Percentiles rank a stretch among this genome's conserved stretches.
Evolutionary conservation across 2,113 vertebrate species (phyloP).

Genomic region (Rhynchomys soricoides): DNA sequence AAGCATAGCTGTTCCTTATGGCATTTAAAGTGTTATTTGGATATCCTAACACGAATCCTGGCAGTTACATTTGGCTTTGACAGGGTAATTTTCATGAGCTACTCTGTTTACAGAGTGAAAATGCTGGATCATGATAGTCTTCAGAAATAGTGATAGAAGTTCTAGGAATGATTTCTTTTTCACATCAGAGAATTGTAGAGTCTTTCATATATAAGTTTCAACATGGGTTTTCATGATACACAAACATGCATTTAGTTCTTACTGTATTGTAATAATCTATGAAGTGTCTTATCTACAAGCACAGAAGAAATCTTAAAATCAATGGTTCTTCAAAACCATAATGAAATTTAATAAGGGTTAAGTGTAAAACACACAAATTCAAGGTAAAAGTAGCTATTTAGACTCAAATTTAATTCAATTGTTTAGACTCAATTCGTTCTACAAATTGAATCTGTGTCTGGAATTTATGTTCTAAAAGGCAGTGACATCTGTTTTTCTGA

Average conservation of each 20-base stretch:
- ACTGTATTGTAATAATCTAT: background rate
- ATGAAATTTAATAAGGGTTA: slow-evolving; percentile 48
- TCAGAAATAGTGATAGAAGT: background rate
- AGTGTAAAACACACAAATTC: slow-evolving; percentile 38
- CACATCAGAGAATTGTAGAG: background rate
- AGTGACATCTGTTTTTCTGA: slow-evolving; percentile 46
- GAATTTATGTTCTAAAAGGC: background rate
- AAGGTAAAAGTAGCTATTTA: slow-evolving; percentile 49
- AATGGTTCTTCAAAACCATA: background rate
- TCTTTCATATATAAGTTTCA: slow-evolving; percentile 17
- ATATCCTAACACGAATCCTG: background rate
- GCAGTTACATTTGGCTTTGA: background rate
- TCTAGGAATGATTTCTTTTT: background rate
- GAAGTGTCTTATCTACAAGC: slow-evolving; percentile 20
- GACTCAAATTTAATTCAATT: background rate
- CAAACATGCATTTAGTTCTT: background rate
- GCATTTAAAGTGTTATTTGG: background rate
- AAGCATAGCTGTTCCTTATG: slow-evolving; percentile 14
- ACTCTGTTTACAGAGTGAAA: background rate
- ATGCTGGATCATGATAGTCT: slow-evolving; percentile 14
- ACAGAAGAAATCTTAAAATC: slow-evolving; percentile 12
- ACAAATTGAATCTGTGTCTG: slow-evolving; percentile 2
- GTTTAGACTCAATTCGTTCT: background rate
- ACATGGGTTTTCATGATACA: background rate
- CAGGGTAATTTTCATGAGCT: background rate